Evolutionary conservation across 2,797 vertebrate species (phyloP).

Genomic region (Dermochelys coriacea): DNA sequence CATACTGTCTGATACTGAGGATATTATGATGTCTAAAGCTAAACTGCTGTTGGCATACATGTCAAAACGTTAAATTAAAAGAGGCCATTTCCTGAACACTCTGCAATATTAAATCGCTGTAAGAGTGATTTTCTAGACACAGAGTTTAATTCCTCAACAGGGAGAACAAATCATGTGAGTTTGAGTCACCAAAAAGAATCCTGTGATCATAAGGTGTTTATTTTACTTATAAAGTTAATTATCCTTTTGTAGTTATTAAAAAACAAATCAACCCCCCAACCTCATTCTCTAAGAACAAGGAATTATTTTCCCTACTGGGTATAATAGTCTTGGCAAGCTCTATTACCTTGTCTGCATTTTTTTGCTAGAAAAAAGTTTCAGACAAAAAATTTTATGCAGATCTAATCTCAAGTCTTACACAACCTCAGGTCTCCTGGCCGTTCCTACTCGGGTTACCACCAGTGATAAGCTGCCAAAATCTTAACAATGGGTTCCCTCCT

Average conservation of each 20-base stretch:
- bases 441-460: neutral
- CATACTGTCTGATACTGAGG: neutral
- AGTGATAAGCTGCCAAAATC: too few relatives aligned
- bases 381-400: too few relatives aligned
- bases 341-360: neutral
- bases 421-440: neutral
- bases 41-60: constrained; percentile 26
- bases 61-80: constrained; percentile 29
- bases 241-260: neutral
- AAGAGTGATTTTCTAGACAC: neutral
- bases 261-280: neutral
- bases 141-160: neutral
- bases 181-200: constrained; percentile 19
- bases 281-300: constrained; percentile 10
- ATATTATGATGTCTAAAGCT: constrained; percentile 14
- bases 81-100: neutral
- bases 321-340: neutral
- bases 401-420: neutral
- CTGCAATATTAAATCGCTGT: constrained; percentile 10
- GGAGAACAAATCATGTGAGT: constrained; percentile 25
- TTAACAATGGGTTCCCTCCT: too few relatives aligned
- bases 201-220: neutral
- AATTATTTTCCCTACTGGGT: constrained; percentile 31
- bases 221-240: constrained; percentile 11
- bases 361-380: too few relatives aligned